These are phyloP conservation scores for Coregonus ussuriensis DNA, from an alignment of 2,797 vertebrate species.

Conservation along the genomic window DNA sequence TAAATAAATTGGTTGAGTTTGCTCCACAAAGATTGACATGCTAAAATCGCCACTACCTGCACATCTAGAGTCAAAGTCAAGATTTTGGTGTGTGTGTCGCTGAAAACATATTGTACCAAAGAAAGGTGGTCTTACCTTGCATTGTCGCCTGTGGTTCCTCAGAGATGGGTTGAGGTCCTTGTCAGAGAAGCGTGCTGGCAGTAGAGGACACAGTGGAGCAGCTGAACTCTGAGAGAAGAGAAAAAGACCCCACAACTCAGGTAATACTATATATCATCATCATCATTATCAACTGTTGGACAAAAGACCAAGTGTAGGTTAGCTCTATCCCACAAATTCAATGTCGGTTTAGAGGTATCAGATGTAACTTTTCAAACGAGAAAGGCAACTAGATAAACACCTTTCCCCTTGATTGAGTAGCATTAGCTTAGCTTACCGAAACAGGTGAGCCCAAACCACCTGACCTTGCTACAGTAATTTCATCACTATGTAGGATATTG, in stretches of 20 bases:
- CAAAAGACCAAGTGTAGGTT: not conserved
- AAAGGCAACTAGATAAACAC: too few relatives aligned
- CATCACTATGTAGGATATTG: not conserved
- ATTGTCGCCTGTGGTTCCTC: conserved; percentile 20
- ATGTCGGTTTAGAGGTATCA: not conserved
- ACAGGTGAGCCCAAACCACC: not conserved
- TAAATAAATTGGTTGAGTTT: too few relatives aligned
- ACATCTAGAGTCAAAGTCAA: not conserved
- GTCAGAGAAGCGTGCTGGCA: conserved; percentile 23
- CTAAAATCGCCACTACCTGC: not conserved
- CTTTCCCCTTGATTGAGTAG: too few relatives aligned
- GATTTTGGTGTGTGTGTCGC: not conserved
- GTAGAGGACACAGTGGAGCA: conserved; percentile 32
- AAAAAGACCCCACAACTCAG: conserved; percentile 44
- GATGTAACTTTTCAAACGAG: not conserved
- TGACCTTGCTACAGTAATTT: not conserved
- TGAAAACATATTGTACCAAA: not conserved
- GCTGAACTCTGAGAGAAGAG: conserved; percentile 36
- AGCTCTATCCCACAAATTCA: not conserved
- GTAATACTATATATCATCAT: conserved; percentile 45
- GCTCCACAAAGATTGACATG: too few relatives aligned
- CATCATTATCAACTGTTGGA: not conserved
- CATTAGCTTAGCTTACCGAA: not conserved
- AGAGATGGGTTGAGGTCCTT: conserved; percentile 44
- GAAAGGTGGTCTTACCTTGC: conserved; percentile 15